phyloP scores from a whole-genome alignment of 2,888 invertebrate species.

The Amphipyra berbera region DNA sequence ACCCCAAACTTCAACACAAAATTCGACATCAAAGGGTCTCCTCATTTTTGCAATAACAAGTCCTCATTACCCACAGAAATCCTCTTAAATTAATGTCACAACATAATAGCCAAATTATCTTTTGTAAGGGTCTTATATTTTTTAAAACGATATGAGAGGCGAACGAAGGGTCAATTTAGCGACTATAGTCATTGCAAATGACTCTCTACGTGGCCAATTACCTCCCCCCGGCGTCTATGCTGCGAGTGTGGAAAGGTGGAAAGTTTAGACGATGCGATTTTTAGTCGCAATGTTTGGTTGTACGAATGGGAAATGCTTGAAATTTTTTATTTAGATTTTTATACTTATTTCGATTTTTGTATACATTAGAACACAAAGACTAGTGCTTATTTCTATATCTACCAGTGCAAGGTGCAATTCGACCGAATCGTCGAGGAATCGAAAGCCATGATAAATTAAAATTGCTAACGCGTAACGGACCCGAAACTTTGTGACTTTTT shows the following conservation, averaged over 20 bases:
- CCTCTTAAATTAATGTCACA: conserved; percentile 45
- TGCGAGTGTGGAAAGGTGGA: conserved; percentile 2
- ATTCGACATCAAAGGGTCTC: conserved; percentile 14
- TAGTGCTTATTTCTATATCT: too few relatives aligned
- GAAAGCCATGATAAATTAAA: too few relatives aligned
- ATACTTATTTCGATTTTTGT: too few relatives aligned
- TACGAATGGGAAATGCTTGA: not conserved
- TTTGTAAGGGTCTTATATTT: conserved; percentile 33
- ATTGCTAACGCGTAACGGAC: too few relatives aligned
- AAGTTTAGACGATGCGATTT: conserved; percentile 25
- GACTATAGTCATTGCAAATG: conserved; percentile 64
- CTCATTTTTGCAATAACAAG: conserved; percentile 37
- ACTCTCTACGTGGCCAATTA: conserved; percentile 74
- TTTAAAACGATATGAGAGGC: conserved; percentile 40
- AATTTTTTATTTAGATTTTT: too few relatives aligned
- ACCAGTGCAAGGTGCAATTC: too few relatives aligned
- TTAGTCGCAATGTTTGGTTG: conserved; percentile 14
- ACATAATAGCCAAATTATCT: conserved; percentile 6
- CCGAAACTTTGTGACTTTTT: too few relatives aligned
- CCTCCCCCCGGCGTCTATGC: conserved; percentile 39
- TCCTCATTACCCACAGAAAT: conserved; percentile 39
- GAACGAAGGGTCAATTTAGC: conserved; percentile 65
- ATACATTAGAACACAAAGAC: too few relatives aligned
- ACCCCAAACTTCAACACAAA: not conserved
- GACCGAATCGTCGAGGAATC: too few relatives aligned